Evolutionary conservation across 1,140 invertebrate species (phyloP), one percentile per base, ranked within the genome.

Genomic region (Lanistes nyassanus): DNA sequence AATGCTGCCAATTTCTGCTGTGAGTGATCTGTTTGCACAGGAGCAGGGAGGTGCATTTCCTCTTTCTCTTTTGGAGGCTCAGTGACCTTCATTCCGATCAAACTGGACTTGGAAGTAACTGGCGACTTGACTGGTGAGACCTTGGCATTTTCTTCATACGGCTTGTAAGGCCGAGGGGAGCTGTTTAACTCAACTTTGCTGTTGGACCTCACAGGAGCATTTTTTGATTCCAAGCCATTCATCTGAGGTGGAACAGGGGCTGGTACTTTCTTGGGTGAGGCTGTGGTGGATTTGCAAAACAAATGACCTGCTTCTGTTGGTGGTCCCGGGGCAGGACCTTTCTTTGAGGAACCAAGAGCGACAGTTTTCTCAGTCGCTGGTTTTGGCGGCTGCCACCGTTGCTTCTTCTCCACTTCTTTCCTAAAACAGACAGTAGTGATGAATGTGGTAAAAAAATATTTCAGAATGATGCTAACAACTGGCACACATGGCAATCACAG

Each of bases 341-440:
- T 84, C 76, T 83, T 81, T 11, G 83, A 80, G n/a, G 83, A 81
- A 51, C 16, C 29, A 47, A 56, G 16, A 34, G 53, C 29, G n/a
- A 42, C 13, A 6, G 29, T 51, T 16, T 51, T 19, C 0, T 60
- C n/a, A n/a, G 42, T 47, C 19, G 67, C 58, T 53, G 78, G n/a
- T 68, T 79, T 80, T 53, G 83, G 84, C 9, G 84, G 84, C 71
- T 81, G 80, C 84, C 84, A 85, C 74, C 70, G 79, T 64, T 76
- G 81, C 67, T 85, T 85, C 70, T 81, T 80, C 68, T 81, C 78
- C 74, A 84, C 84, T 74, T 83, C 79, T 81, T 85, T 85, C 42
- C 82, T 85, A 67, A 16, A 77, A 68, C 26, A 66, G 36, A 58
- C 60, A 21, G 13, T 60, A n/a, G n/a, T n/a, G n/a, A n/a, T n/a